Evolutionary conservation across 2,113 vertebrate genomes (phyloP), one percentile per base, ranked within the genome.

Genomic region (Anarrhichthys ocellatus): DNA sequence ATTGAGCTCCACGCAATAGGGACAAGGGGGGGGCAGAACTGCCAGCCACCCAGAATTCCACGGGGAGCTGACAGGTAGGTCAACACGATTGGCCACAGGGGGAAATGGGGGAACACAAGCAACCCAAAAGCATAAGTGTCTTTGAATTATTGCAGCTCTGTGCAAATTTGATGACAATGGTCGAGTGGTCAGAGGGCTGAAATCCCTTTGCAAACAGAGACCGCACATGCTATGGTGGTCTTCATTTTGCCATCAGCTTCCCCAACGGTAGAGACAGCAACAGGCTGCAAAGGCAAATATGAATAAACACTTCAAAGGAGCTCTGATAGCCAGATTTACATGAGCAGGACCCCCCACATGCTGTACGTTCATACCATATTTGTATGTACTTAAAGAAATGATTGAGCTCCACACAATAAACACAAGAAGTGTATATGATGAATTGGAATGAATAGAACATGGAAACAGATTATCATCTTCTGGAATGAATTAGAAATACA

Each of bases 31-130:
- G 48, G 75, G 70, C 50, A 64, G 83, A 59, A 72, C 48, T 15
- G 89, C 94, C 87, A 76, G 91, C 96, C 96, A 97, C 96, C 96
- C 96, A 97, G 94, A 96, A 96, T 95, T 92, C 94, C 93, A 92
- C 54, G 69, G 86, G 80, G 40, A 91, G 89, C 86, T 80, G 77
- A 92, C 92, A 93, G 94, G 87, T 64, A 92, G 93, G 92, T 92
- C 90, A 94, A 90, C 88, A 73, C 40, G 79, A 88, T 64, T 48
- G 81, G 78, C 65, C 76, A 54, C 65, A 86, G 24, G 78, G 69
- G 85, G 84, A 73, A 83, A 78, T 54, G n/a, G 63, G 71, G 50
- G 61, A 54, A 91, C 75, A 80, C 65, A 69, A 70, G 86, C 87
- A 18, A 78, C 67, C 85, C 86, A 84, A 89, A 93, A 91, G 80